phyloP scores from a whole-genome alignment of 2,113 vertebrate species.

The Oncorhynchus clarkii region DNA sequence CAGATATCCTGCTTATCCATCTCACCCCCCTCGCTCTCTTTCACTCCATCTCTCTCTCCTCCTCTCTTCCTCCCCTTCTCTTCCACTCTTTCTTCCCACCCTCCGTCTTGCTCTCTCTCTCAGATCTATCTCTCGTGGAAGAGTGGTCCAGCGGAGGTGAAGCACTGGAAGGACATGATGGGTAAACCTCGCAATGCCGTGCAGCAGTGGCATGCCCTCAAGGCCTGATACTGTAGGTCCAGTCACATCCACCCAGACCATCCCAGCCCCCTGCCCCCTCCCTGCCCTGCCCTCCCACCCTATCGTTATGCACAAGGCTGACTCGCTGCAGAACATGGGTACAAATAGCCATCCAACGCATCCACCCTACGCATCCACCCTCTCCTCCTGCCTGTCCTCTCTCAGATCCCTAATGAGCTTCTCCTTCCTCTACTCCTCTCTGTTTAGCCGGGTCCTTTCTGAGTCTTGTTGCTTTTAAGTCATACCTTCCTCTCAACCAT shows the following conservation, averaged over 20 bases:
- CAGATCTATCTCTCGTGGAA: slow-evolving; percentile 99
- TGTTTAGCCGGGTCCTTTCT: background rate
- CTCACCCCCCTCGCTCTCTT: too few species aligned
- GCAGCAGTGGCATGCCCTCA: slow-evolving; percentile 98
- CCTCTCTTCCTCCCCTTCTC: too few species aligned
- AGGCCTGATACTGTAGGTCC: slow-evolving; percentile 79
- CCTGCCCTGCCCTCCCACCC: slow-evolving; percentile 7
- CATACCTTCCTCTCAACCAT: slow-evolving; percentile 13
- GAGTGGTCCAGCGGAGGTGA: slow-evolving; percentile 95
- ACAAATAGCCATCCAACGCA: slow-evolving; percentile 76
- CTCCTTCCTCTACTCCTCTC: slow-evolving; percentile 1
- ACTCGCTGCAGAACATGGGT: slow-evolving; percentile 77
- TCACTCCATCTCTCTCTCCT: too few species aligned
- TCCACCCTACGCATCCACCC: too few species aligned
- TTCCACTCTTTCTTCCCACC: too few species aligned
- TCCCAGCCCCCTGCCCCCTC: slow-evolving; percentile 32
- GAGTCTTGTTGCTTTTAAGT: slow-evolving; percentile 15
- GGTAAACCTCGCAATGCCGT: slow-evolving; percentile 91
- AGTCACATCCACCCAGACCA: background rate
- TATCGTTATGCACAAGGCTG: slow-evolving; percentile 78
- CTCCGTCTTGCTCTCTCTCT: background rate
- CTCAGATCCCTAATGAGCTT: slow-evolving; percentile 44
- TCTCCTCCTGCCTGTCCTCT: slow-evolving; percentile 33
- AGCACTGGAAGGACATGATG: slow-evolving; percentile 99
- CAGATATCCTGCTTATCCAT: too few species aligned